Conservation (phyloP, 2,888 invertebrate species). For the Microctonus brassicae region DNA sequence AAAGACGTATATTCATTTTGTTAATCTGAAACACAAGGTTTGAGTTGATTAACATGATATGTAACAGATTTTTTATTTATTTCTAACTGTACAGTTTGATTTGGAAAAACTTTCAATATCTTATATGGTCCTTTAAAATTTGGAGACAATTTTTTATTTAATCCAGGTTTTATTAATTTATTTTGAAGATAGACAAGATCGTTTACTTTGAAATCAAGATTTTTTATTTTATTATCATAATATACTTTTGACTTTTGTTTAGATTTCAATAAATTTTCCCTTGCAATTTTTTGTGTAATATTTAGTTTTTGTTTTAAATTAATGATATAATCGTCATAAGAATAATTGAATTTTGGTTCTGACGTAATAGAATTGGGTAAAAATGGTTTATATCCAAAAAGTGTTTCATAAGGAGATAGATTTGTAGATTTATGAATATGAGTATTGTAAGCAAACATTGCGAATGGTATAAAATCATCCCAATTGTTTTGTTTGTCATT, state of each 20-base stretch:
- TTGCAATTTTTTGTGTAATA: conserved; percentile 45
- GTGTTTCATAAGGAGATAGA: conserved; percentile 1
- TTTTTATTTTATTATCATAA: conserved; percentile 44
- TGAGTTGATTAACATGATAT: conserved; percentile 37
- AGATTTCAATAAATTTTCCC: conserved; percentile 44
- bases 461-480: conserved; percentile 46
- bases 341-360: conserved; percentile 51
- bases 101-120: conserved; percentile 36
- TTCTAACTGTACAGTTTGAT: conserved; percentile 36
- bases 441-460: conserved; percentile 43
- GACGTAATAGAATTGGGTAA: conserved; percentile 44
- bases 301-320: conserved; percentile 47
- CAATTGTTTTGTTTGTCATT: conserved; percentile 41
- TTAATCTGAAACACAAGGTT: conserved; percentile 33
- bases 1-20: not conserved
- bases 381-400: conserved; percentile 17
- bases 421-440: conserved; percentile 32
- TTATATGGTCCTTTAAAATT: conserved; percentile 37
- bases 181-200: conserved; percentile 39
- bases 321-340: conserved; percentile 48
- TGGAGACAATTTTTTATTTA: conserved; percentile 16
- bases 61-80: conserved; percentile 30
- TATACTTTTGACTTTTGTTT: conserved; percentile 48
- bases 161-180: conserved; percentile 11
- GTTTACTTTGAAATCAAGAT: conserved; percentile 36